Evolutionary conservation across 2,113 vertebrate genomes (phyloP), one percentile per base, ranked within the genome.

Genomic region (Antigone vipio): DNA sequence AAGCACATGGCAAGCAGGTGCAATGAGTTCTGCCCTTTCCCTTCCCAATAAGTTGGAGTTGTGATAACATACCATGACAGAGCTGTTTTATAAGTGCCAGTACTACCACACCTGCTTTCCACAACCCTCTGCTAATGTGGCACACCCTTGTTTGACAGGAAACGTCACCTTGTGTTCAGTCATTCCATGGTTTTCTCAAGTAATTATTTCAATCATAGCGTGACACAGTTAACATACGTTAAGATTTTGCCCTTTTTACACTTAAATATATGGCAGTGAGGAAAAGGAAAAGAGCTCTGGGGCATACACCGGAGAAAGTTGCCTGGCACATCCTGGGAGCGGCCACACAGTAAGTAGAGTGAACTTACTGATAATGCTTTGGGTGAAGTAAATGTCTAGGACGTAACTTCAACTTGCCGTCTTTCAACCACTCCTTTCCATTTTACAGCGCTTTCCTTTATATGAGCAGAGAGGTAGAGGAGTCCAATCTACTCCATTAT

Each of bases 61-160:
- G 85, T 89, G 93, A 45, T 91, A 95, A 92, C 30, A 3, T 15
- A 71, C 75, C n/a, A 52, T 73, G 77, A 89, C 92, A 86, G 82
- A 73, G 60, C 84, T 87, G 62, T 92, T 91, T 79, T 74, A 26
- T 83, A 91, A 93, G 56, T 32, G 71, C 83, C 76, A 67, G 27
- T 17, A 45, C 56, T 45, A 66, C 88, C 80, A 91, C 74, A 52
- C 58, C 87, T 91, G n/a, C 59, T 64, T 73, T 95, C 72, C 92
- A 92, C 63, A 86, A 5, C 32, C 44, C n/a, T 88, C 38, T 63
- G 55, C 35, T 93, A 50, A 44, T 6, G 42, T 27, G 85, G 24
- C 88, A 91, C 96, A 52, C 92, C 95, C 93, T 91, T 94, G 63
- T 91, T 96, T 93, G 93, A 82, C 81, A 63, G 85, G 91, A 96